Percentiles rank a stretch among this genome's conserved stretches.
phyloP scores from a whole-genome alignment of 2,113 vertebrate genomes.

The Panthera tigris region DNA sequence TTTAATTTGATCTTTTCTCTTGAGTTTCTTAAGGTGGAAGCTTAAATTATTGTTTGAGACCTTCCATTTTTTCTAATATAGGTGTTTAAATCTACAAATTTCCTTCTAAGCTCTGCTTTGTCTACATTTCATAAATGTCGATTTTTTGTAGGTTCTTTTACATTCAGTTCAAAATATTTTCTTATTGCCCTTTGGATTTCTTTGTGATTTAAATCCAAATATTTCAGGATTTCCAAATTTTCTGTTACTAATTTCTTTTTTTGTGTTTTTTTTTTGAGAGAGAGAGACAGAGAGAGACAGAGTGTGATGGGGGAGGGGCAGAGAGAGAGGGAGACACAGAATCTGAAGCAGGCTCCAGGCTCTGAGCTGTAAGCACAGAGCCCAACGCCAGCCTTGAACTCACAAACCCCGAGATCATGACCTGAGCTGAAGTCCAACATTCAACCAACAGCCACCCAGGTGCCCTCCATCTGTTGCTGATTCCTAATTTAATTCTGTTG shows the following conservation, averaged over 20 bases:
- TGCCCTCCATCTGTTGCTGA: neutral
- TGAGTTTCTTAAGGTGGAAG: neutral
- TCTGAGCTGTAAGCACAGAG: no score
- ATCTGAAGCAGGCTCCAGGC: no score
- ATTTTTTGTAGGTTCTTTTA: neutral
- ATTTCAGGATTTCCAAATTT: slow-evolving; percentile 19
- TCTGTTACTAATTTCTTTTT: neutral
- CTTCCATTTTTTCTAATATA: neutral
- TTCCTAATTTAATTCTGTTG: slow-evolving; percentile 18
- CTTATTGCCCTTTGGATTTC: neutral
- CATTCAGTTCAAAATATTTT: neutral
- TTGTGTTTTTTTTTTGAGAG: no score
- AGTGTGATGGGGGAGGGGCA: no score
- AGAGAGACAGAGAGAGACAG: no score
- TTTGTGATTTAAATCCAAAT: slow-evolving; percentile 29
- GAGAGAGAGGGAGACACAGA: no score
- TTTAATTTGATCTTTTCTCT: neutral
- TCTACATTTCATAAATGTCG: neutral
- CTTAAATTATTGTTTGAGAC: neutral
- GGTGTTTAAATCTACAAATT: slow-evolving; percentile 7
- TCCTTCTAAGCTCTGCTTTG: neutral
- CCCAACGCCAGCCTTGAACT: no score
- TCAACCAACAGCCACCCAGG: no score
- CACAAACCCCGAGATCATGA: no score
- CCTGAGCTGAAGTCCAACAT: no score